Base-by-base conservation (phyloP, 2,797 vertebrate species). In the Siniperca obscura region DNA sequence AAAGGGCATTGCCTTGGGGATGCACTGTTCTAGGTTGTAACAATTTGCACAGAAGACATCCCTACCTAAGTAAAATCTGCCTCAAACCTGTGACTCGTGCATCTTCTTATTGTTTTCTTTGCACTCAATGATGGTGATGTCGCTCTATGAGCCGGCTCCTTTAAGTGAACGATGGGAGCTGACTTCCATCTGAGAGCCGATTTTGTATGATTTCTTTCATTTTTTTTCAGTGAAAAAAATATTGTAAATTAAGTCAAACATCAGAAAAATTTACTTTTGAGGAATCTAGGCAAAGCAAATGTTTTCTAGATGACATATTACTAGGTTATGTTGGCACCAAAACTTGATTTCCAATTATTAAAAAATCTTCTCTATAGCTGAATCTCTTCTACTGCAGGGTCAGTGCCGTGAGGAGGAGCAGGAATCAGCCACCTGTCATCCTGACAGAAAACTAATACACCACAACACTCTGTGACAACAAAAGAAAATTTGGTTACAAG, bases 371-470 rank as follows among this genome's bases (percentile, higher is more conserved):
- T 53, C 36, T 13, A 30, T n/a, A 55, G 53, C 53, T 71, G 27
- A 60, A 70, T 61, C 22, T 48, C 30, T 55, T 68, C n/a, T 11
- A n/a, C 57, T 59, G 78, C 64, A 22, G 25, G 27, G 50, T 73
- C 50, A 44, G 34, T 65, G 70, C 53, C 1, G 7, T 34, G 64
- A 50, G 7, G 44, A 64, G 22, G 21, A 76, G 56, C 61, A 40
- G 46, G 12, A 57, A 52, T 27, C 40, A 44, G 42, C 21, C 27
- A 64, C 55, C 73, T 64, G 42, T 72, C 68, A 71, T 17, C 22
- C 68, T 50, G 73, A 80, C 40, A 42, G 67, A 52, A 76, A 68
- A 34, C 71, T 75, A 71, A 71, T 79, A 60, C 42, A 57, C 38
- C 40, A 30, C 7, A 55, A 48, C 55, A 56, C 48, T 71, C 7